Evolutionary conservation across 2,888 invertebrate genomes (phyloP).

Genomic region (Orchestes rusci): DNA sequence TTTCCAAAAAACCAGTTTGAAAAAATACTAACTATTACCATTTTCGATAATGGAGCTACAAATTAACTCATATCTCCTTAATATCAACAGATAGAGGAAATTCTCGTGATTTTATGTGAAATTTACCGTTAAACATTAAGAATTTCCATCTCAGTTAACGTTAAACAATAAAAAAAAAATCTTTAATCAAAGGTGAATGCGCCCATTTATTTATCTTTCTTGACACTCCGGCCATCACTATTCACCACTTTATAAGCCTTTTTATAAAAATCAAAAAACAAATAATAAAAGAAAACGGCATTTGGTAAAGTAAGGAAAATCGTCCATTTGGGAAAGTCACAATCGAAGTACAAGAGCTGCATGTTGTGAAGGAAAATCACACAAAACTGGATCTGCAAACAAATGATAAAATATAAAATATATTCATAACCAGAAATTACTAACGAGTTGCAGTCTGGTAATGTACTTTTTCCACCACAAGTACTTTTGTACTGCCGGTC

Average conservation of each 20-base stretch:
- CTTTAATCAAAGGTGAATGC: too few species aligned
- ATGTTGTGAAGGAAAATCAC: slow-evolving; percentile 79
- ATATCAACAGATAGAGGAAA: too few species aligned
- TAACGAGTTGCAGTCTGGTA: slow-evolving; percentile 71
- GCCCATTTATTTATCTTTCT: too few species aligned
- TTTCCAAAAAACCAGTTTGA: too few species aligned
- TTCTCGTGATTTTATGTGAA: too few species aligned
- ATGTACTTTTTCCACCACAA: slow-evolving; percentile 83
- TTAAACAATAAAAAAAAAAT: too few species aligned
- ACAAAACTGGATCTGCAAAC: slow-evolving; percentile 79
- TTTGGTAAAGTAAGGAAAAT: slow-evolving; percentile 80
- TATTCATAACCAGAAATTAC: slow-evolving; percentile 2
- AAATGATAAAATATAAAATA: background rate
- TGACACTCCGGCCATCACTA: too few species aligned
- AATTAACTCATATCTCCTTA: too few species aligned
- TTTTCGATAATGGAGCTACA: too few species aligned
- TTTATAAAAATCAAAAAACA: slow-evolving; percentile 88
- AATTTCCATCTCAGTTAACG: too few species aligned
- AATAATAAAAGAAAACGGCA: slow-evolving; percentile 85
- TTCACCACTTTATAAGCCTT: slow-evolving; percentile 63
- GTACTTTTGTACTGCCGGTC: slow-evolving; percentile 17
- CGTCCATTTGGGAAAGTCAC: slow-evolving; percentile 81
- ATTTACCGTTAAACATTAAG: too few species aligned
- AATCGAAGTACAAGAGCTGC: slow-evolving; percentile 77
- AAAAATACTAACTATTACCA: too few species aligned